Evolutionary conservation across 2,888 invertebrate genomes (phyloP).

Genomic region (Agonopterix alstromeriana): DNA sequence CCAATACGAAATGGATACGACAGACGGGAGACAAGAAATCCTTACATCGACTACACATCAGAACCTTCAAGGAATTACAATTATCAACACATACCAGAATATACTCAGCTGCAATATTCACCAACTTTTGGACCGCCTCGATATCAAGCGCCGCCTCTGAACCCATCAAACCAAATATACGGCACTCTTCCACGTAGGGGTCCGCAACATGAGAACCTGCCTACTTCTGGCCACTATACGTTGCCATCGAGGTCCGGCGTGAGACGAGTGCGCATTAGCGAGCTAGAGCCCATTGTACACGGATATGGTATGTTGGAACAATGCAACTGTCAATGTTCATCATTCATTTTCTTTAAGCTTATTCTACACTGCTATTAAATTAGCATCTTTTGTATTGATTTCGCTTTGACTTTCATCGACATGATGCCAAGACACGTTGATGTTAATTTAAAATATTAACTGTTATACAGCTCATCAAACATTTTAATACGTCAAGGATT

Average conservation of each 20-base stretch:
- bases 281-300: slow-evolving; percentile 52
- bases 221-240: slow-evolving; percentile 38
- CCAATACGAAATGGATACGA: slow-evolving; percentile 32
- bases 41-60: slow-evolving; percentile 42
- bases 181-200: slow-evolving; percentile 47
- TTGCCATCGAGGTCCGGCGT: slow-evolving; percentile 48
- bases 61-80: slow-evolving; percentile 19
- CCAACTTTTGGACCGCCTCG: slow-evolving; percentile 15
- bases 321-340: neutral
- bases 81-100: slow-evolving; percentile 13
- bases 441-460: no score
- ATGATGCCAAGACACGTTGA: neutral
- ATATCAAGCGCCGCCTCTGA: slow-evolving; percentile 11
- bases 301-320: slow-evolving; percentile 59
- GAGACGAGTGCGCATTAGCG: slow-evolving; percentile 64
- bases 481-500: slow-evolving; percentile 2
- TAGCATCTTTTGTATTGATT: no score
- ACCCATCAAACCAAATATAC: slow-evolving; percentile 36
- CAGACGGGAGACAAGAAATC: slow-evolving; percentile 32
- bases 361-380: neutral
- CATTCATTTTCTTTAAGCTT: neutral
- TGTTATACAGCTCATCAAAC: no score
- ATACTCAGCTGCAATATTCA: slow-evolving; percentile 25
- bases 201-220: slow-evolving; percentile 7
- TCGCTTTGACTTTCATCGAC: no score